phyloP scores from a whole-genome alignment of 2,888 invertebrate species.

The Ramazzottius varieornatus region DNA sequence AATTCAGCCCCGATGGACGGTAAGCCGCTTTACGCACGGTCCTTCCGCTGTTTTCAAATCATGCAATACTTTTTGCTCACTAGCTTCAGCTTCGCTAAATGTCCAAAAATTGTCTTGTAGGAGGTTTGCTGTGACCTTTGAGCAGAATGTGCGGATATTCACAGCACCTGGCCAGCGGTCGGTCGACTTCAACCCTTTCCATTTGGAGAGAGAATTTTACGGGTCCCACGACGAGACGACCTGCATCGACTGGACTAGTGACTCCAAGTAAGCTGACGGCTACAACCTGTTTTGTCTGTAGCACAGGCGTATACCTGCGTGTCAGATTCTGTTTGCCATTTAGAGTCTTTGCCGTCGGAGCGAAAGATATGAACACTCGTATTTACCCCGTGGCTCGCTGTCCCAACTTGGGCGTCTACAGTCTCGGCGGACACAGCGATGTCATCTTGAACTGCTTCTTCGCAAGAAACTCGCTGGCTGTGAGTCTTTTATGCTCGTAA shows the following conservation, averaged over 20 bases:
- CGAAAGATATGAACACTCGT: constrained; percentile 58
- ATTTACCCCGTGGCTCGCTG: constrained; percentile 49
- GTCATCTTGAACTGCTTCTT: constrained; percentile 61
- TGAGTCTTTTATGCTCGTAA: constrained; percentile 24
- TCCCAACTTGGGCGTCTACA: constrained; percentile 44
- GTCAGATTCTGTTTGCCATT: constrained; percentile 8
- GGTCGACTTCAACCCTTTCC: constrained; percentile 61
- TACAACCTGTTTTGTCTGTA: not conserved
- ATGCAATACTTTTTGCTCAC: no score
- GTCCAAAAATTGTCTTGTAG: constrained; percentile 14
- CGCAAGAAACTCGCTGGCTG: constrained; percentile 52
- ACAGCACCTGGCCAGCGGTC: constrained; percentile 24
- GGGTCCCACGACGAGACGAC: constrained; percentile 57
- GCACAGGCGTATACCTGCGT: no score
- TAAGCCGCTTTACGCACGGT: no score
- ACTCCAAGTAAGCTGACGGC: constrained; percentile 41
- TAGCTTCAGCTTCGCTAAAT: not conserved
- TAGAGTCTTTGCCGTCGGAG: constrained; percentile 55
- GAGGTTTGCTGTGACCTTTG: constrained; percentile 62
- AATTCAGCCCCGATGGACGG: constrained; percentile 77
- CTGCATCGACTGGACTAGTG: constrained; percentile 68
- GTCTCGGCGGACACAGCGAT: constrained; percentile 58
- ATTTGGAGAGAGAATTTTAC: constrained; percentile 51
- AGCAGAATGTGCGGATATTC: constrained; percentile 33
- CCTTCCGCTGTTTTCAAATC: no score